phyloP scores from a whole-genome alignment of 2,113 vertebrate genomes.

The Pundamilia nyererei region DNA sequence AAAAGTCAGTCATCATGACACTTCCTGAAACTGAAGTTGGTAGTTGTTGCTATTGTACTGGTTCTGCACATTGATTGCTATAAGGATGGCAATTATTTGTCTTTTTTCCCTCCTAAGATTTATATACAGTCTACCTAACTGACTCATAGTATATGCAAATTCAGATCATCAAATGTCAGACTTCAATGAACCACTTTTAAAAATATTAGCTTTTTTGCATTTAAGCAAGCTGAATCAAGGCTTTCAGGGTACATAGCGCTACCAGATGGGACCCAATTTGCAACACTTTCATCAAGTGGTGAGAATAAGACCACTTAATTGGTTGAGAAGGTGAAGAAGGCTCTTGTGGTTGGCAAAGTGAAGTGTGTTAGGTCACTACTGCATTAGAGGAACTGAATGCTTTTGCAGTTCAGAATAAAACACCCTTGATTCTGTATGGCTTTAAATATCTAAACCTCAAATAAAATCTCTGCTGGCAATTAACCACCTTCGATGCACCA shows the following conservation, averaged over 20 bases:
- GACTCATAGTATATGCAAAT: background rate
- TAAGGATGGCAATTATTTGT: background rate
- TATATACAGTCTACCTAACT: background rate
- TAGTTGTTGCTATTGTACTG: background rate
- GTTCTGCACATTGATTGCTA: background rate
- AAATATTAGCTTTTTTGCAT: background rate
- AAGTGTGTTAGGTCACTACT: background rate
- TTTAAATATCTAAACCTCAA: background rate
- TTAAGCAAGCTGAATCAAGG: background rate
- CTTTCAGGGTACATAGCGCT: background rate
- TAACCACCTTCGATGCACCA: background rate
- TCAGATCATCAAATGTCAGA: background rate
- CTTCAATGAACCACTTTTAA: background rate
- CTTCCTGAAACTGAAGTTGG: background rate
- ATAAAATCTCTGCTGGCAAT: constrained; percentile 1
- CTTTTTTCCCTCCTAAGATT: background rate
- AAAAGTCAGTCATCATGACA: background rate
- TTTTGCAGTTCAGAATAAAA: constrained; percentile 4
- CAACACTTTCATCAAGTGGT: constrained; percentile 17
- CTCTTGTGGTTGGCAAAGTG: constrained; percentile 8
- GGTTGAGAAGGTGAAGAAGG: constrained; percentile 11
- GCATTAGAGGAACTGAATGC: background rate
- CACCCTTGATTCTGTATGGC: background rate
- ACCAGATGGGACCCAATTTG: constrained; percentile 10
- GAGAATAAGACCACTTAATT: constrained; percentile 22